These are phyloP conservation scores for Myotis myotis DNA, from an alignment of 2,797 vertebrate species.

Conservation along the genomic window DNA sequence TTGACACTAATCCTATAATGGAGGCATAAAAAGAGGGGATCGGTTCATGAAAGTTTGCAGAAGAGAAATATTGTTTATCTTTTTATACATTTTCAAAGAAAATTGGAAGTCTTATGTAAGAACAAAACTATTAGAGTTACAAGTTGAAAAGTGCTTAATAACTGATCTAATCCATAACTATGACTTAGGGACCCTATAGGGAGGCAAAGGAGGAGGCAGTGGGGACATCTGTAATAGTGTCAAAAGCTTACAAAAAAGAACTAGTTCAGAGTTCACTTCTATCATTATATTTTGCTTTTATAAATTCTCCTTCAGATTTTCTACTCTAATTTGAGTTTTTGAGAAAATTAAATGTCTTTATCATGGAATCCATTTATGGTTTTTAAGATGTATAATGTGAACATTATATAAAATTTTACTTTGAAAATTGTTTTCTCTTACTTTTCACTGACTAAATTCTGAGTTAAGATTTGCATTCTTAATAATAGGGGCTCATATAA, in stretches of 20 bases:
- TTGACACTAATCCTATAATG: neutral
- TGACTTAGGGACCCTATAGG: neutral
- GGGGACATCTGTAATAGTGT: neutral
- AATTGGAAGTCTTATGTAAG: neutral
- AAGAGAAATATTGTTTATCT: neutral
- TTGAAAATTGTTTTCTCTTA: neutral
- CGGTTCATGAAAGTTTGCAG: neutral
- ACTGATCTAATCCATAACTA: neutral
- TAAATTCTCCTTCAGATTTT: neutral
- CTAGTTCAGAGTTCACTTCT: neutral
- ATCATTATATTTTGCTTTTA: neutral
- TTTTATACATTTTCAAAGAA: neutral
- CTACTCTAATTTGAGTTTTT: neutral
- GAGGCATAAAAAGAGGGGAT: neutral
- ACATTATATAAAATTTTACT: neutral
- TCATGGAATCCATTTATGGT: neutral
- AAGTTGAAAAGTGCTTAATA: neutral
- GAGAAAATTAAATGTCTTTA: neutral
- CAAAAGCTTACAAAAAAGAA: neutral
- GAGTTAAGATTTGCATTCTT: neutral
- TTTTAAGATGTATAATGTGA: neutral
- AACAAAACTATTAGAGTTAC: neutral
- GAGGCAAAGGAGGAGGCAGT: neutral
- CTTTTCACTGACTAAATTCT: neutral
- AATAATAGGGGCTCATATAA: neutral